phyloP scores from a whole-genome alignment of 2,113 vertebrate genomes.

The Pangasianodon gigas region DNA sequence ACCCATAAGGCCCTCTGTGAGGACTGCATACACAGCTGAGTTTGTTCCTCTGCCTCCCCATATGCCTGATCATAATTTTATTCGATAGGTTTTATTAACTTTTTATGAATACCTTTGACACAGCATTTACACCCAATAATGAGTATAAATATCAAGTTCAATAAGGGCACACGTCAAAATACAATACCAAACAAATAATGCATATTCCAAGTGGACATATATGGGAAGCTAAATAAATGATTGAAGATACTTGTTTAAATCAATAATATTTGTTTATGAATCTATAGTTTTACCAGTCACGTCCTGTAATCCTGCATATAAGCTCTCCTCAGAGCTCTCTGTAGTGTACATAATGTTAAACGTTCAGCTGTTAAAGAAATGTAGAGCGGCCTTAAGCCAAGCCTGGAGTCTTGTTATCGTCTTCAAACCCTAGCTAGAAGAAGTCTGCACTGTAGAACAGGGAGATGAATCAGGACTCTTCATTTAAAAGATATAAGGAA shows the following conservation, averaged over 20 bases:
- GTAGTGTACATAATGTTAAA: neutral
- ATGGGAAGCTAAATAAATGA: neutral
- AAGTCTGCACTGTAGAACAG: neutral
- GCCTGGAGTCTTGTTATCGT: neutral
- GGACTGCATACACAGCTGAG: neutral
- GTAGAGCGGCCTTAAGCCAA: neutral
- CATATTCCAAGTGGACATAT: neutral
- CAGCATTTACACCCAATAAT: neutral
- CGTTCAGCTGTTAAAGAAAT: neutral
- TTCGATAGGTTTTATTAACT: neutral
- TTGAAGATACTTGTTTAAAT: neutral
- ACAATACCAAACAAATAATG: neutral
- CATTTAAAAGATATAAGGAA: neutral
- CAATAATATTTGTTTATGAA: neutral
- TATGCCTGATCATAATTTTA: neutral
- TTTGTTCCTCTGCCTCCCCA: neutral
- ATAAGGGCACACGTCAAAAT: neutral
- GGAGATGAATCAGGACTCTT: neutral
- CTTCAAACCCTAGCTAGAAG: neutral
- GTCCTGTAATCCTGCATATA: neutral
- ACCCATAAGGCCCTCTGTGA: slow-evolving; percentile 25
- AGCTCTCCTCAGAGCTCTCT: neutral
- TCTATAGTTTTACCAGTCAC: neutral
- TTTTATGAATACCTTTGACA: neutral
- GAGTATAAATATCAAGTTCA: neutral